Conservation (phyloP, 1,140 invertebrate genomes). For the Glomeris maerens region DNA sequence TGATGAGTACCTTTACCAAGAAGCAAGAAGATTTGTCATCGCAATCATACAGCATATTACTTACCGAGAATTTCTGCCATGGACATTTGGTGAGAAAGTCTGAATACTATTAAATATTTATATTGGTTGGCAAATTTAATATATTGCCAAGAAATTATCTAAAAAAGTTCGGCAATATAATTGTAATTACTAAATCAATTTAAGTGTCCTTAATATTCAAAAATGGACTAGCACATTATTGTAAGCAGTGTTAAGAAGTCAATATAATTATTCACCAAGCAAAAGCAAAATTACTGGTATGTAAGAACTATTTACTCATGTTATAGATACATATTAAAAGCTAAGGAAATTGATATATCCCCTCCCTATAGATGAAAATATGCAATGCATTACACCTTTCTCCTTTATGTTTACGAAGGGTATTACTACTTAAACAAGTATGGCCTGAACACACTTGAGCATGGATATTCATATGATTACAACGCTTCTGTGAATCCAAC, state of each 20-base stretch:
- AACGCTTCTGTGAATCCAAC: constrained; percentile 53
- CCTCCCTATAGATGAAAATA: no score
- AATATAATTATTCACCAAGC: no score
- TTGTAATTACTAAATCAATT: neutral
- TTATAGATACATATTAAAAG: no score
- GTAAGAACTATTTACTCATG: no score
- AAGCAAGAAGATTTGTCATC: constrained; percentile 71
- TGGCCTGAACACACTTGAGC: constrained; percentile 27
- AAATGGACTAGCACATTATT: neutral
- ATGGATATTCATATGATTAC: constrained; percentile 21
- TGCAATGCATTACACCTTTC: neutral
- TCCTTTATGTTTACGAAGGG: neutral
- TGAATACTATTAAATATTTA: neutral
- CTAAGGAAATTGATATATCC: no score
- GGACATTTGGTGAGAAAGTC: constrained; percentile 78
- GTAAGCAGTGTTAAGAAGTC: no score
- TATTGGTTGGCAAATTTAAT: neutral
- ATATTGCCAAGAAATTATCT: neutral
- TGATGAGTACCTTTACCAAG: constrained; percentile 80
- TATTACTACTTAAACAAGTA: constrained; percentile 60
- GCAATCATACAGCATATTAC: constrained; percentile 86
- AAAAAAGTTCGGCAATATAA: neutral
- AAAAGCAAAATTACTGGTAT: no score
- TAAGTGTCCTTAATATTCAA: neutral
- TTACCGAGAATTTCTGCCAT: constrained; percentile 86